Evolutionary conservation across 2,113 vertebrate species (phyloP), one percentile per base, ranked within the genome.

Genomic region (Chauna torquata): DNA sequence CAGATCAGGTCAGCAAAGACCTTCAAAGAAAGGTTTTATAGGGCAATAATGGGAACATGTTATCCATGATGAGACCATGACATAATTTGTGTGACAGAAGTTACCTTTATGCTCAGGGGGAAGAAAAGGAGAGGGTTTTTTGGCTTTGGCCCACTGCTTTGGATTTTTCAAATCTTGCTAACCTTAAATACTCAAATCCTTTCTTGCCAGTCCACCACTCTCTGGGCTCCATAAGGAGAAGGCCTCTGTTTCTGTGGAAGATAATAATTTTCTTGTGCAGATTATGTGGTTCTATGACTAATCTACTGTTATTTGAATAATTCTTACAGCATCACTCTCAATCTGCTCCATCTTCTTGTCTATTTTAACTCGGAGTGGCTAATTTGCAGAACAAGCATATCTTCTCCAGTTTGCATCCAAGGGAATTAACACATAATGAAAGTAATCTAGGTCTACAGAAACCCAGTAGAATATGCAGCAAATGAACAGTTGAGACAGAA

Each of bases 281-380:
- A 85, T 91, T 38, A 79, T 82, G 47, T 42, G 65, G 9, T 87
- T 94, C 36, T 68, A 47, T 71, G 47, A 38, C 77, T 89, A 72
- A 82, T 82, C 49, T 79, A 10, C 45, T 88, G 11, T 76, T 82
- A 71, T 16, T 82, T 84, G 59, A 55, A 24, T 44, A 86, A 68
- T 77, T 93, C 40, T 58, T 82, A 70, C 16, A 71, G 12, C 16
- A 42, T 61, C 34, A 69, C 18, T 16, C 52, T 86, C 62, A 64
- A 55, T 28, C 59, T 86, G 40, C 72, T 95, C 69, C 40, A n/a
- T 89, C 44, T 92, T 85, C 75, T 59, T 25, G n/a, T 79, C 54
- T 64, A 3, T 93, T 94, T 96, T 90, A 82, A 84, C 47, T 86
- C 88, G 32, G 13, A 92, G 66, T 66, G 57, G 68, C 66, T 94